These are phyloP conservation scores for Chloroclysta siterata DNA, from an alignment of 2,888 invertebrate species.

Conservation along the genomic window DNA sequence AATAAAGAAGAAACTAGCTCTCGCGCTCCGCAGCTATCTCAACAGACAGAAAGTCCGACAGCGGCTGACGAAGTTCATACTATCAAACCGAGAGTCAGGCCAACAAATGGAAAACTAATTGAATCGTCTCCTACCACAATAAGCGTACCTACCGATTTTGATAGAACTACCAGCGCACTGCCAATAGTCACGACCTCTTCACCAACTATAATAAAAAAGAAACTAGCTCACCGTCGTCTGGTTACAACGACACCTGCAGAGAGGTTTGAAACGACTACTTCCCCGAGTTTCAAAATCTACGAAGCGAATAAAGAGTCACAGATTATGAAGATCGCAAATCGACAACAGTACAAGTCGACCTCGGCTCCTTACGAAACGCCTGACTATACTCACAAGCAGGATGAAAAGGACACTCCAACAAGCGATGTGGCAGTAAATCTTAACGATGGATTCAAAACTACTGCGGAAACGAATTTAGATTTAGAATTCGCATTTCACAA, in stretches of 20 bases:
- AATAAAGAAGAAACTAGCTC: slow-evolving; percentile 63
- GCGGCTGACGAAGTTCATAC: slow-evolving; percentile 68
- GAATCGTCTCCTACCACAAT: slow-evolving; percentile 73
- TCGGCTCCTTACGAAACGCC: slow-evolving; percentile 61
- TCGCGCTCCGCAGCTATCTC: slow-evolving; percentile 42
- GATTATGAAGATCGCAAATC: slow-evolving; percentile 81
- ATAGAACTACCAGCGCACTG: slow-evolving; percentile 76
- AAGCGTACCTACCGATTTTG: slow-evolving; percentile 74
- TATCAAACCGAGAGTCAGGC: slow-evolving; percentile 69
- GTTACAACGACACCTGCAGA: slow-evolving; percentile 61
- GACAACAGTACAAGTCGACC: slow-evolving; percentile 61
- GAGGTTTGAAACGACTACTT: slow-evolving; percentile 70
- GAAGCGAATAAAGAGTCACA: slow-evolving; percentile 72
- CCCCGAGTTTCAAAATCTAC: slow-evolving; percentile 53
- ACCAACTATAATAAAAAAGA: slow-evolving; percentile 75
- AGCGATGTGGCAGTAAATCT: slow-evolving; percentile 76
- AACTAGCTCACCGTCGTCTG: slow-evolving; percentile 67
- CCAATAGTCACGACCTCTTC: slow-evolving; percentile 77
- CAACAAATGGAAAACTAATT: slow-evolving; percentile 53
- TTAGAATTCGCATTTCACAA: slow-evolving; percentile 77
- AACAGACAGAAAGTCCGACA: slow-evolving; percentile 60
- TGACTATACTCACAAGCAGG: slow-evolving; percentile 80
- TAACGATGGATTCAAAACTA: slow-evolving; percentile 63
- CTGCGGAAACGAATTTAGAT: slow-evolving; percentile 57
- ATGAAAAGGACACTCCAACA: slow-evolving; percentile 82